Evolutionary conservation across 1,140 invertebrate species (phyloP).

Genomic region (Dinothrombium tinctorium): DNA sequence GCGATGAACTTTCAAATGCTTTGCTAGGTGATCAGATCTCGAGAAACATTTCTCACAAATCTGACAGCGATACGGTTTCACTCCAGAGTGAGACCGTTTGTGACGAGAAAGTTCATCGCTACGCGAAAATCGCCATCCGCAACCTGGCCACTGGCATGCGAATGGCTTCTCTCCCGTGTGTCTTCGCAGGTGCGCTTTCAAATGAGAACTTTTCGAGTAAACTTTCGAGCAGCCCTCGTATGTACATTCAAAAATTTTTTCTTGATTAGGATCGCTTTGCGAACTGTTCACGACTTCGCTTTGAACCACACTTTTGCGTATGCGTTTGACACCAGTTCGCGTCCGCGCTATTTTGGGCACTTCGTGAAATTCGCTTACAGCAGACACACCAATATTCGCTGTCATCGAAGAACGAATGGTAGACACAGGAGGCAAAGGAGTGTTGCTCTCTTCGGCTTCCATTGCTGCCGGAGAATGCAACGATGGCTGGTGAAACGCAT

Average conservation of each 20-base stretch:
- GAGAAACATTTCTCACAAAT: slow-evolving; percentile 64
- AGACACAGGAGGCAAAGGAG: background rate
- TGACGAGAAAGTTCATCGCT: slow-evolving; percentile 65
- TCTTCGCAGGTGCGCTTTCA: slow-evolving; percentile 72
- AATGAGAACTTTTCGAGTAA: slow-evolving; percentile 78
- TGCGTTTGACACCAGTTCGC: too few relatives aligned
- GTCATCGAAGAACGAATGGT: background rate
- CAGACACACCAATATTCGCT: background rate
- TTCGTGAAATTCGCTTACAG: too few relatives aligned
- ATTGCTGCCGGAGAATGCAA: background rate
- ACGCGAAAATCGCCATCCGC: slow-evolving; percentile 60
- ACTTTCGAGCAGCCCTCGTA: slow-evolving; percentile 34
- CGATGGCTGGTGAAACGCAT: background rate
- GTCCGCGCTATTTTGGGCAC: too few relatives aligned
- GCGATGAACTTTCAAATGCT: slow-evolving; percentile 58
- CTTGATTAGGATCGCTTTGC: background rate
- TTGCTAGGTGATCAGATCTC: slow-evolving; percentile 65
- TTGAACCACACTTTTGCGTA: too few relatives aligned
- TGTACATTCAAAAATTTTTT: slow-evolving; percentile 35
- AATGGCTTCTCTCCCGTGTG: slow-evolving; percentile 54
- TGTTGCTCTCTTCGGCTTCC: background rate
- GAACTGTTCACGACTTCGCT: too few relatives aligned
- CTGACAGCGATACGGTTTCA: slow-evolving; percentile 61
- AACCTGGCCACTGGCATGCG: slow-evolving; percentile 65
- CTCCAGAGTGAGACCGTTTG: slow-evolving; percentile 49